A percentile compares a stretch with the other conserved stretches of the same genome.
phyloP scores from a whole-genome alignment of 2,113 vertebrate species.

The Hylia prasina region DNA sequence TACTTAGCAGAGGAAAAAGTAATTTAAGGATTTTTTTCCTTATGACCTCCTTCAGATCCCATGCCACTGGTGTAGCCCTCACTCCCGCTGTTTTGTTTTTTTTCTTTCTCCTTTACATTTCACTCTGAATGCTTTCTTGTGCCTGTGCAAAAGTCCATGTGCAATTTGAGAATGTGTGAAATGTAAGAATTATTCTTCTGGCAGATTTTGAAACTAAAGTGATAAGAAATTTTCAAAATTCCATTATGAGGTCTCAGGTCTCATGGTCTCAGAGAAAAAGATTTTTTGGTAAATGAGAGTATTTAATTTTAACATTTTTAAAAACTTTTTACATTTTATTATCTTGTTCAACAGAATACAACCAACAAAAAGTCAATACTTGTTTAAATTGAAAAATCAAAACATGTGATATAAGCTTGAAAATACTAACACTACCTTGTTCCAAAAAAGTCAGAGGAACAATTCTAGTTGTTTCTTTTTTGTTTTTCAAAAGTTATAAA shows the following conservation, averaged over 20 bases:
- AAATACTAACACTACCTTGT: background rate
- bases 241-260: background rate
- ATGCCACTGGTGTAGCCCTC: background rate
- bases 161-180: background rate
- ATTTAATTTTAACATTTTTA: background rate
- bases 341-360: background rate
- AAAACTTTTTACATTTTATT: background rate
- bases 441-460: background rate
- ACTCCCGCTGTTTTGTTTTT: background rate
- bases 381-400: background rate
- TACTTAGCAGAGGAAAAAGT: background rate
- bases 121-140: background rate
- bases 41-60: background rate
- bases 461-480: background rate
- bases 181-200: background rate
- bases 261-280: background rate
- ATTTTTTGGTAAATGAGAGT: background rate
- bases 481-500: background rate
- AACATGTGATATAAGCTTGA: background rate
- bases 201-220: background rate
- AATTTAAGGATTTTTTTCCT: background rate
- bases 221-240: background rate
- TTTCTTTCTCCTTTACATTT: background rate
- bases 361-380: background rate
- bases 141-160: background rate